These are phyloP conservation scores for Oryzias javanicus DNA, from an alignment of 2,113 vertebrate genomes.

Conservation along the genomic window DNA sequence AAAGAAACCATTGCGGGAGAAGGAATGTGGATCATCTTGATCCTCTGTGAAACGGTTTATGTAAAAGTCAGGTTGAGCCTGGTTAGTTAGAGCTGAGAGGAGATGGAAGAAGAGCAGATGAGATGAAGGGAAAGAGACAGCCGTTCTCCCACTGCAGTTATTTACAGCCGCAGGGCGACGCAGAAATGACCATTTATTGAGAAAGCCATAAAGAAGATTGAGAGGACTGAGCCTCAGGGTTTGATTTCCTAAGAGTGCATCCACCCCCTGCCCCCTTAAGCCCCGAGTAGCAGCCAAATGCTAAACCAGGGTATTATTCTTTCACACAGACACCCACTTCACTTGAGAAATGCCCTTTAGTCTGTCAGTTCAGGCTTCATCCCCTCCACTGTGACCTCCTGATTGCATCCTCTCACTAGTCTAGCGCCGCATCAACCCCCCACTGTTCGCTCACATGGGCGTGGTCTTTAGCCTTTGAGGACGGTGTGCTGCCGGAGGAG, in stretches of 20 bases:
- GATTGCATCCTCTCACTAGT: constrained; percentile 33
- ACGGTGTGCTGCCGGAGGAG: constrained; percentile 96
- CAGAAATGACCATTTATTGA: constrained; percentile 70
- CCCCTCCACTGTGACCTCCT: constrained; percentile 31
- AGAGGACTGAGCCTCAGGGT: constrained; percentile 62
- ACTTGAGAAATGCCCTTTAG: constrained; percentile 62
- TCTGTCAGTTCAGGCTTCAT: constrained; percentile 41
- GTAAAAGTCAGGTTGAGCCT: constrained; percentile 18
- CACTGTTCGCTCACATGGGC: constrained; percentile 79
- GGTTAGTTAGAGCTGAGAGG: constrained; percentile 19
- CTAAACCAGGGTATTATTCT: constrained; percentile 53
- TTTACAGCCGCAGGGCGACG: constrained; percentile 53
- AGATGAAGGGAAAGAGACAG: constrained; percentile 22
- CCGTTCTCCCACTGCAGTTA: constrained; percentile 49
- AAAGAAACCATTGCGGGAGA: constrained; percentile 14
- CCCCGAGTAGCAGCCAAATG: constrained; percentile 35
- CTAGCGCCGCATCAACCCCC: no score
- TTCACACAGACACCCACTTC: constrained; percentile 52
- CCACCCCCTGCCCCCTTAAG: constrained; percentile 51
- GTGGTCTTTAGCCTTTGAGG: constrained; percentile 96
- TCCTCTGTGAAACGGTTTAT: constrained; percentile 32
- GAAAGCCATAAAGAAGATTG: constrained; percentile 73
- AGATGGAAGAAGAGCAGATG: constrained; percentile 6
- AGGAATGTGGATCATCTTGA: constrained; percentile 25
- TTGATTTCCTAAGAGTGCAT: constrained; percentile 66